Evolutionary conservation across 2,888 invertebrate genomes (phyloP).

Genomic region (Pegoplata infirma): DNA sequence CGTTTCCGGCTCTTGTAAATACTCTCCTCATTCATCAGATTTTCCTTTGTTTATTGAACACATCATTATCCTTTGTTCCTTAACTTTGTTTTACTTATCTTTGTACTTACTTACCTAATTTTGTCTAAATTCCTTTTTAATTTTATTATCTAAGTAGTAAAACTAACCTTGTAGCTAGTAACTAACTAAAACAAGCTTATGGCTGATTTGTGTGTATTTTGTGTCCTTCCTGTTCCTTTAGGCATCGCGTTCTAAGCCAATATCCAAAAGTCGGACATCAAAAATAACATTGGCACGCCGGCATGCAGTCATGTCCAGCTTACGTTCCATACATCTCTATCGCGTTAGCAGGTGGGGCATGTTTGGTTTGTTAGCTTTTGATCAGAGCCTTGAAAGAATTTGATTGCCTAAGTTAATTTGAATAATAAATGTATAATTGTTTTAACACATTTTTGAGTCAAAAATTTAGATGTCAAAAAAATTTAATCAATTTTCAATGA

Average conservation of each 20-base stretch:
- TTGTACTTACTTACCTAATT: constrained; percentile 16
- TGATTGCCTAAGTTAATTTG: neutral
- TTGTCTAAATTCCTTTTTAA: constrained; percentile 18
- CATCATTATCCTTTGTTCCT: constrained; percentile 28
- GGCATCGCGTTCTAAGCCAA: constrained; percentile 88
- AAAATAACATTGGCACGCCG: constrained; percentile 92
- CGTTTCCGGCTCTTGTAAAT: constrained; percentile 61
- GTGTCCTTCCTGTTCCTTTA: constrained; percentile 75
- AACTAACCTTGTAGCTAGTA: constrained; percentile 46
- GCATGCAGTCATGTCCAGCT: constrained; percentile 96
- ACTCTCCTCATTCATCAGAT: constrained; percentile 44
- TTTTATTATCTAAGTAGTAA: constrained; percentile 10
- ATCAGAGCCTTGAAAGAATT: neutral
- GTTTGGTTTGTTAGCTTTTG: constrained; percentile 56
- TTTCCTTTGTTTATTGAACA: constrained; percentile 13
- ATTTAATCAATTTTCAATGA: too few relatives aligned
- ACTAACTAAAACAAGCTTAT: constrained; percentile 60
- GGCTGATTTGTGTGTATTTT: constrained; percentile 65
- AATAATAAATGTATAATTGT: too few relatives aligned
- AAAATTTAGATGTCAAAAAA: too few relatives aligned
- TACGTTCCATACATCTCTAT: constrained; percentile 95
- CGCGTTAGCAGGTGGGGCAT: constrained; percentile 89
- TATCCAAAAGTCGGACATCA: constrained; percentile 87
- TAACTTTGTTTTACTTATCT: constrained; percentile 5
- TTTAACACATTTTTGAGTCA: too few relatives aligned